Evolutionary conservation across 64 coral and sea anemone genomes (phyloP).

Genomic region (Acropora yongei): DNA sequence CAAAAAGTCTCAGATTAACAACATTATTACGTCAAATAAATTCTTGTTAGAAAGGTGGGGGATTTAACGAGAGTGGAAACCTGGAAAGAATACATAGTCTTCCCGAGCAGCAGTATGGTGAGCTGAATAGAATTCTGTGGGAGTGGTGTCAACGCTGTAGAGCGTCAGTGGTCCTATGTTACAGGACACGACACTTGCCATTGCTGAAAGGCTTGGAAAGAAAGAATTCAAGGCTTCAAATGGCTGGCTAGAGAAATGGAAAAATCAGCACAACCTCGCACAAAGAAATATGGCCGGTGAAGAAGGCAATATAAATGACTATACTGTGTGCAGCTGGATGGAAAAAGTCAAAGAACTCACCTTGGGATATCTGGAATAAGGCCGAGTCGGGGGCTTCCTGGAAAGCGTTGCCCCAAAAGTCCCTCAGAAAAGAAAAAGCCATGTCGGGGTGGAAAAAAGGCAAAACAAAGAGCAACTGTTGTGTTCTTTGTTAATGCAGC

Average conservation of each 20-base stretch:
- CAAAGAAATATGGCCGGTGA: not conserved
- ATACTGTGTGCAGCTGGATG: not conserved
- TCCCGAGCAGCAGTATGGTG: not conserved
- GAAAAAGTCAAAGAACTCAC: not conserved
- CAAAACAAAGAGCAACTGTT: slow-evolving; percentile 3
- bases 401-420: not conserved
- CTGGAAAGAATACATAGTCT: not conserved
- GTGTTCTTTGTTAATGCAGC: not conserved
- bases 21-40: not conserved
- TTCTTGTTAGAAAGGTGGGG: slow-evolving; percentile 1
- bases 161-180: slow-evolving; percentile 2
- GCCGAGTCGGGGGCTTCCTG: not conserved
- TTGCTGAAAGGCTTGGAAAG: not conserved
- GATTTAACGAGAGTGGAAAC: not conserved
- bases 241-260: not conserved
- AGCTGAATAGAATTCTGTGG: not conserved
- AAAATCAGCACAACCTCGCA: not conserved
- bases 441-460: not conserved
- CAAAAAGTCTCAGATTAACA: not conserved
- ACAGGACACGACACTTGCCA: not conserved
- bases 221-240: not conserved
- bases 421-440: not conserved
- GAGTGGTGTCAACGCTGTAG: not conserved
- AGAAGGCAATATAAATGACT: not conserved
- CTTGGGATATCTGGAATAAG: not conserved